A percentile compares a stretch with the other conserved stretches of the same genome.
Evolutionary conservation across 1,140 invertebrate species (phyloP).

Genomic region (Phymorhynchus buccinoides): DNA sequence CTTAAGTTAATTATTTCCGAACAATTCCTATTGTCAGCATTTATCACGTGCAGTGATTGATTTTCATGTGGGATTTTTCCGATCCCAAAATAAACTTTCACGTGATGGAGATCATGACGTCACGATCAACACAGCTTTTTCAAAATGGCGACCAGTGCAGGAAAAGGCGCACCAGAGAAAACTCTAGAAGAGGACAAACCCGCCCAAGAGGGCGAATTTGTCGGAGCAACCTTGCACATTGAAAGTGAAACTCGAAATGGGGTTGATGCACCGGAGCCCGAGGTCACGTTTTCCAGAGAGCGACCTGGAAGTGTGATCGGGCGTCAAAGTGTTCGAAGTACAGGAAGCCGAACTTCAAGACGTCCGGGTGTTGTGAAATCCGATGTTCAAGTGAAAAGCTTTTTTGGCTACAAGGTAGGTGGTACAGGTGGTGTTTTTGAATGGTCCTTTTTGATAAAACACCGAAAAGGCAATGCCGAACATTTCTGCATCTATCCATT

Average conservation of each 20-base stretch:
- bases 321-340: constrained; percentile 55
- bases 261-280: constrained; percentile 43
- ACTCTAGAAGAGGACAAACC: constrained; percentile 58
- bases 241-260: constrained; percentile 43
- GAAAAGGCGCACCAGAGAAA: background rate
- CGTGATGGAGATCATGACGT: constrained; percentile 14
- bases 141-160: constrained; percentile 42
- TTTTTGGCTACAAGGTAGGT: constrained; percentile 63
- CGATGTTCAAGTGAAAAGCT: constrained; percentile 45
- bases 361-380: constrained; percentile 55
- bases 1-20: too few species aligned
- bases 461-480: too few species aligned
- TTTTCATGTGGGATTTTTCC: too few species aligned
- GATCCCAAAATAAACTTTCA: background rate
- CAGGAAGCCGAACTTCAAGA: constrained; percentile 55
- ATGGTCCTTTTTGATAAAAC: too few species aligned
- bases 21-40: too few species aligned
- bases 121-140: constrained; percentile 12
- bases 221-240: constrained; percentile 60
- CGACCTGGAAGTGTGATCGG: constrained; percentile 61
- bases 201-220: constrained; percentile 51
- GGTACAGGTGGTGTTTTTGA: too few species aligned
- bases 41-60: too few species aligned
- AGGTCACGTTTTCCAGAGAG: constrained; percentile 47
- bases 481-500: too few species aligned